phyloP scores from a whole-genome alignment of 2,797 vertebrate species.

The Gambelia wislizenii region DNA sequence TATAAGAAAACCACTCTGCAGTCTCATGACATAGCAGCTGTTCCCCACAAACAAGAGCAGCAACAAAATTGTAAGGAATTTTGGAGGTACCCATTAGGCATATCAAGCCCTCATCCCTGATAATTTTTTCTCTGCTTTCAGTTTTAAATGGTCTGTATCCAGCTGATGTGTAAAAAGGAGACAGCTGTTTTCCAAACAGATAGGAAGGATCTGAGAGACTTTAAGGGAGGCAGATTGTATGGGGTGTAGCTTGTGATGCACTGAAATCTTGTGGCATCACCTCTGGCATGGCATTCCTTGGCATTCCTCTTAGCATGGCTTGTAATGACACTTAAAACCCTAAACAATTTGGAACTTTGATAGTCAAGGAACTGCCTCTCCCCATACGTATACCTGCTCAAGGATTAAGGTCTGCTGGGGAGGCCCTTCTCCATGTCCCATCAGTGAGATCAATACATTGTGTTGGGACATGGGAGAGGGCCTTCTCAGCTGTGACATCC shows the following conservation, averaged over 20 bases:
- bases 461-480: no score
- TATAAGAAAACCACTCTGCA: slow-evolving; percentile 63
- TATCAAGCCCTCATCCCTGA: neutral
- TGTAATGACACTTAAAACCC: no score
- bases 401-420: no score
- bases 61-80: neutral
- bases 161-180: neutral
- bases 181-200: neutral
- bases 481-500: no score
- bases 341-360: no score
- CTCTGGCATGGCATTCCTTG: neutral
- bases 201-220: neutral
- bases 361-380: no score
- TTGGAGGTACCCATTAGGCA: slow-evolving; percentile 13
- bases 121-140: neutral
- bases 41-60: neutral
- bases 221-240: neutral
- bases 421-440: no score
- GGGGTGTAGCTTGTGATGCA: neutral
- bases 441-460: no score
- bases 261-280: neutral
- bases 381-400: no score
- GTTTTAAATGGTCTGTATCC: neutral
- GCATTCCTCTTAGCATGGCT: no score
- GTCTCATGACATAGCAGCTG: slow-evolving; percentile 44